Percentiles rank a stretch among this genome's conserved stretches.
These are phyloP conservation scores for Andricus grossulariae DNA, from an alignment of 1,140 invertebrate species.

Conservation along the genomic window DNA sequence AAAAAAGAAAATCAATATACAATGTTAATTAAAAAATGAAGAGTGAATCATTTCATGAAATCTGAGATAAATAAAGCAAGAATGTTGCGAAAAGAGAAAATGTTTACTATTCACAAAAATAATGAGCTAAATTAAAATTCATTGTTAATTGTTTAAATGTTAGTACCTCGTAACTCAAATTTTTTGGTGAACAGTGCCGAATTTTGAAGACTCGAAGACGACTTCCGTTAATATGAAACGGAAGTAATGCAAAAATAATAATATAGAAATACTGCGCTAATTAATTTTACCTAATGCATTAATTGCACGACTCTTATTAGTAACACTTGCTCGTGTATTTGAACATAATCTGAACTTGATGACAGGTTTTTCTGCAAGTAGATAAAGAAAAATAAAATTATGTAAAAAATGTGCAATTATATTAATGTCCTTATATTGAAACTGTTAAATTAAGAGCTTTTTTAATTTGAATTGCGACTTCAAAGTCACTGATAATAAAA, in stretches of 20 bases:
- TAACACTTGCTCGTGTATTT: not conserved
- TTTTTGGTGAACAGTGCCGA: not conserved
- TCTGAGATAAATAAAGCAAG: too few relatives aligned
- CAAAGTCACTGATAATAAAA: not conserved
- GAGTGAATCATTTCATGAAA: too few relatives aligned
- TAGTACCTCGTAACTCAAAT: not conserved
- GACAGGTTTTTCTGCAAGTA: not conserved
- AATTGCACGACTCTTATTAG: slow-evolving; percentile 4
- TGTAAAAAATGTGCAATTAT: slow-evolving; percentile 4
- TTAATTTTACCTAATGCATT: slow-evolving; percentile 21
- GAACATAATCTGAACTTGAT: not conserved
- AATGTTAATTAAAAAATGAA: too few relatives aligned
- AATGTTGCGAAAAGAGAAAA: too few relatives aligned
- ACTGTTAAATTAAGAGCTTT: not conserved
- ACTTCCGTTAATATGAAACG: not conserved
- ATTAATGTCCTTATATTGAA: not conserved
- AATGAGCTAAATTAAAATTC: not conserved
- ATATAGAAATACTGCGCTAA: too few relatives aligned
- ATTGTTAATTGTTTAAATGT: not conserved
- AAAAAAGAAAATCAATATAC: too few relatives aligned
- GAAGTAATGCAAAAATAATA: slow-evolving; percentile 5
- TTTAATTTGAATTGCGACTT: not conserved
- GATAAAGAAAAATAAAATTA: not conserved
- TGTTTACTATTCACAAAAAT: not conserved
- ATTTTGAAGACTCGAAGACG: not conserved